Conservation (phyloP, 2,113 vertebrate species). For the Pelecanoides urinatrix region DNA sequence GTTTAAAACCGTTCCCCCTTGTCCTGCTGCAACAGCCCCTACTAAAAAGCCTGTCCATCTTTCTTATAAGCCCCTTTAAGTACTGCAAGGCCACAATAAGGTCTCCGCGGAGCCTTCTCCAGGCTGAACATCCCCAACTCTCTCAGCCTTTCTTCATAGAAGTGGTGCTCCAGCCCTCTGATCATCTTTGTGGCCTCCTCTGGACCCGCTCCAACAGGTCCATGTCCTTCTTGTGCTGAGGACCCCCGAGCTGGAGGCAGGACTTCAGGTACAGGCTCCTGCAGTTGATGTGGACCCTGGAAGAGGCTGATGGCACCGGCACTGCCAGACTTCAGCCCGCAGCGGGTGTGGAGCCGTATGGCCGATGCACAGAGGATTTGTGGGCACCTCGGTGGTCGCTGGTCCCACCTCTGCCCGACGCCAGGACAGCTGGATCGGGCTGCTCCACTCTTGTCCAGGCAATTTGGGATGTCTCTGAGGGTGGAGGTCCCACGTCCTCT, state of each 20-base stretch:
- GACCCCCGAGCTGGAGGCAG: no score
- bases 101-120: no score
- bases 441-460: neutral
- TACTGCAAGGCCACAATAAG: fast-evolving
- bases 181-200: no score
- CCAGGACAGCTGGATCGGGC: neutral
- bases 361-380: no score
- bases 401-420: neutral
- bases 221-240: no score
- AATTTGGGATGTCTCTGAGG: neutral
- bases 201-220: no score
- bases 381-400: neutral
- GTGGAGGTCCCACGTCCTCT: neutral
- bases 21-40: neutral
- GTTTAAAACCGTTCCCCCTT: neutral
- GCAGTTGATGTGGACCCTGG: neutral
- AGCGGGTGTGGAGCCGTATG: neutral
- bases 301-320: neutral
- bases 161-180: no score
- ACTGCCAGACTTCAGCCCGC: neutral
- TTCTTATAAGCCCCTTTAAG: no score
- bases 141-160: no score
- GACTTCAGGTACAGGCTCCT: no score
- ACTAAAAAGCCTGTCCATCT: neutral
- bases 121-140: no score